Evolutionary conservation across 2,113 vertebrate genomes (phyloP).

Genomic region (Burhinus bistriatus): DNA sequence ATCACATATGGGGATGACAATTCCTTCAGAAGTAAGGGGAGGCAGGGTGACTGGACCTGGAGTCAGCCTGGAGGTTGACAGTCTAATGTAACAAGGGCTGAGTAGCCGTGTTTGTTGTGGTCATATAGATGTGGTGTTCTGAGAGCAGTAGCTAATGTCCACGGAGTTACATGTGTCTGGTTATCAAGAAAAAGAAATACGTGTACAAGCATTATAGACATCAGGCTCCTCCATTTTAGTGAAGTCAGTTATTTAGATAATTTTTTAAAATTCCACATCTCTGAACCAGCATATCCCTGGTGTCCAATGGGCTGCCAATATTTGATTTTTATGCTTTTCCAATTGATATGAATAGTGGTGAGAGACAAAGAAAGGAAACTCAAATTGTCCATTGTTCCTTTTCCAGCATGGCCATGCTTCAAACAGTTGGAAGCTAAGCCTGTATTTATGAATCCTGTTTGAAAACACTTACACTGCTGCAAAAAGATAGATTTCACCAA

Average conservation of each 20-base stretch:
- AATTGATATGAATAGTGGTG: background rate
- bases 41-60: background rate
- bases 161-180: accelerated
- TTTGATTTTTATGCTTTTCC: background rate
- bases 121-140: background rate
- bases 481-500: background rate
- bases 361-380: conserved; percentile 4
- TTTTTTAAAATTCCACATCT: background rate
- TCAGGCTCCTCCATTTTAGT: background rate
- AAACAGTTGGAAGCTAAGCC: background rate
- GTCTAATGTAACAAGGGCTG: background rate
- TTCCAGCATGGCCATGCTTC: background rate
- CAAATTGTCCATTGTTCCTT: background rate
- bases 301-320: background rate
- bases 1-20: background rate
- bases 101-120: background rate
- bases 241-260: background rate
- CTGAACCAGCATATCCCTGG: background rate
- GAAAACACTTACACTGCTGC: background rate
- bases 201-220: background rate
- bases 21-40: background rate
- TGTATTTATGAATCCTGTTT: background rate
- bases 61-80: background rate
- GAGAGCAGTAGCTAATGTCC: background rate
- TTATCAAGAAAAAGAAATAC: background rate